phyloP scores from a whole-genome alignment of 1,140 invertebrate genomes.

The Periplaneta americana region DNA sequence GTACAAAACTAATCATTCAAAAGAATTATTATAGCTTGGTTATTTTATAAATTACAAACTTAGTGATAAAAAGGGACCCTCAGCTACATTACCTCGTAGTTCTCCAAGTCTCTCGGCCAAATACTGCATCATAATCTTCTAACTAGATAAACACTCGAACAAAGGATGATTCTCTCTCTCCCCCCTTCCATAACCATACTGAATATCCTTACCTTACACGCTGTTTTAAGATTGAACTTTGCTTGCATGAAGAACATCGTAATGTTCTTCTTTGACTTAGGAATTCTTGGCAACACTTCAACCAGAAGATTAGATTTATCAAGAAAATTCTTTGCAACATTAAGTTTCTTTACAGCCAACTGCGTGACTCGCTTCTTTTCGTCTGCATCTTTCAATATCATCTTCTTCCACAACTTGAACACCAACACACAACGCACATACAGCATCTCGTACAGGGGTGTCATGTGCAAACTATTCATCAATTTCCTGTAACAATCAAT shows the following conservation, averaged over 20 bases:
- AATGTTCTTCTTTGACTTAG: conserved; percentile 14
- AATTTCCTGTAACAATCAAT: conserved; percentile 17
- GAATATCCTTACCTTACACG: conserved; percentile 16
- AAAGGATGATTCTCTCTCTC: no score
- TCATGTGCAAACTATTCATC: conserved; percentile 14
- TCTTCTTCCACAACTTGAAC: conserved; percentile 27
- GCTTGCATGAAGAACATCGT: conserved; percentile 19
- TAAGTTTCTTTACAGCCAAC: conserved; percentile 17
- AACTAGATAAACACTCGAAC: no score
- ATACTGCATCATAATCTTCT: no score
- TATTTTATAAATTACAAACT: no score
- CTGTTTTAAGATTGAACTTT: conserved; percentile 19
- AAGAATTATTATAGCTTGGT: no score
- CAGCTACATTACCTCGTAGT: no score
- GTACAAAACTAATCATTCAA: no score
- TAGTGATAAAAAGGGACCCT: no score
- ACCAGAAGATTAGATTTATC: conserved; percentile 1
- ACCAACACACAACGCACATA: conserved; percentile 25
- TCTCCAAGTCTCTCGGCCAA: no score
- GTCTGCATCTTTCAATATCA: conserved; percentile 13
- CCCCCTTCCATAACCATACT: no score
- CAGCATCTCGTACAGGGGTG: conserved; percentile 12
- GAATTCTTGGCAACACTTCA: conserved; percentile 18
- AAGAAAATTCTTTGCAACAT: conserved; percentile 13
- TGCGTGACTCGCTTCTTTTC: conserved; percentile 20